Evolutionary conservation across 2,888 invertebrate species (phyloP).

Genomic region (Oeneis ivallda): DNA sequence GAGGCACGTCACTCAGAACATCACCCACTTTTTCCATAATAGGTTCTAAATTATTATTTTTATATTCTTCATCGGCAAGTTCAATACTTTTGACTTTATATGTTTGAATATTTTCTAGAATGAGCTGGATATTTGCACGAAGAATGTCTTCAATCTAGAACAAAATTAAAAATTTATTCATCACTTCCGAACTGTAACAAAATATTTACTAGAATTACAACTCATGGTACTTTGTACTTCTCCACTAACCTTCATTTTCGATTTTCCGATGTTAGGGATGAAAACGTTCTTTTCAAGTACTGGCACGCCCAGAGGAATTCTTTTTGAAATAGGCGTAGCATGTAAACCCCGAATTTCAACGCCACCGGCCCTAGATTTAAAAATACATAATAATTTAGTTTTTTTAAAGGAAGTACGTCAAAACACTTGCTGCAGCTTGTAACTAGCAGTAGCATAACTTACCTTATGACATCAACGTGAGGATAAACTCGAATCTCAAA

Average conservation of each 20-base stretch:
- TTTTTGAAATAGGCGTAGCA: conserved; percentile 87
- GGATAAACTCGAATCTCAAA: conserved; percentile 74
- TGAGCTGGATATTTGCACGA: conserved; percentile 85
- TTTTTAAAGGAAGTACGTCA: no score
- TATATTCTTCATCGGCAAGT: conserved; percentile 75
- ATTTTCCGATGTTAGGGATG: conserved; percentile 81
- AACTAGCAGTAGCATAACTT: no score
- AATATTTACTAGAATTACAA: background rate
- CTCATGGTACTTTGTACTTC: background rate
- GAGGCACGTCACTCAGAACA: conserved; percentile 84
- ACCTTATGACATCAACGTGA: conserved; percentile 78
- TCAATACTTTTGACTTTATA: conserved; percentile 84
- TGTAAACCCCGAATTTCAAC: conserved; percentile 89
- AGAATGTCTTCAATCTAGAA: conserved; percentile 77
- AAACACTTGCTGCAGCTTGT: no score
- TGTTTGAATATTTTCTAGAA: conserved; percentile 85
- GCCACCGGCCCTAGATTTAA: conserved; percentile 83
- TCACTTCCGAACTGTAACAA: background rate
- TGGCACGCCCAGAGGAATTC: conserved; percentile 86
- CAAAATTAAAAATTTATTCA: background rate
- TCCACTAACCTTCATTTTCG: conserved; percentile 61
- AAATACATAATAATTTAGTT: background rate
- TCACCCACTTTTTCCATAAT: conserved; percentile 80
- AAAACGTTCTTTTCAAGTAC: conserved; percentile 89
- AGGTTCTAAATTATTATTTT: conserved; percentile 69